Conservation (phyloP, 2,113 vertebrate species). For the Meles meles region DNA sequence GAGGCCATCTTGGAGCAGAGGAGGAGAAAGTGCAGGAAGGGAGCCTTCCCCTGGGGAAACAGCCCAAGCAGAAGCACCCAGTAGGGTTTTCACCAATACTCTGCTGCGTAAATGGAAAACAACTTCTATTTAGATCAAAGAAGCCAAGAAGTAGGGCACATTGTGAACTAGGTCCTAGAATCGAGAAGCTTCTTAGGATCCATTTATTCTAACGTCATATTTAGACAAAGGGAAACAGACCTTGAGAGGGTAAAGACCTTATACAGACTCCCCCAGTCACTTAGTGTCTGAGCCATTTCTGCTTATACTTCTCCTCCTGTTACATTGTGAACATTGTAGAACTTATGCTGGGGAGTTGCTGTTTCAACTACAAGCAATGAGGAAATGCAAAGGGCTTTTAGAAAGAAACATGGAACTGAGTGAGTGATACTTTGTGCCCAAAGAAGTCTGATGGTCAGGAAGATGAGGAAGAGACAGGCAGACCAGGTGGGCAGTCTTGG, state of each 20-base stretch:
- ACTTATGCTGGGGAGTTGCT: not conserved
- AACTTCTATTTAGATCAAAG: not conserved
- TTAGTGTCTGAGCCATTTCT: not conserved
- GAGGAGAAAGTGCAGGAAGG: not conserved
- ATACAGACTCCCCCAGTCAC: not conserved
- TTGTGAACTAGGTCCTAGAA: not conserved
- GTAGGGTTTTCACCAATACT: not conserved
- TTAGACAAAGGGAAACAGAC: not conserved
- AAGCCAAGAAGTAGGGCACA: not conserved
- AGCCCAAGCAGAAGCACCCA: not conserved
- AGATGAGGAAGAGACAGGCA: not conserved
- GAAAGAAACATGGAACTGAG: not conserved
- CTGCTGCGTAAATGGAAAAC: not conserved
- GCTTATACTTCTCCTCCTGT: rapidly evolving
- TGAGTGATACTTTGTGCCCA: not conserved
- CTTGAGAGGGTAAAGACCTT: not conserved
- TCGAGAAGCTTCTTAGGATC: not conserved
- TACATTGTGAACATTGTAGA: not conserved
- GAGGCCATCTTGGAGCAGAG: not conserved
- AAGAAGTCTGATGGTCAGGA: not conserved
- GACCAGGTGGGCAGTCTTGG: no score
- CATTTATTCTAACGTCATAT: no score
- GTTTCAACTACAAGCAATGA: not conserved
- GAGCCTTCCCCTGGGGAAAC: not conserved
- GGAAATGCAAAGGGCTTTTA: not conserved